Base-by-base conservation (phyloP, 2,888 invertebrate genomes). In the Cheilosia pagana region DNA sequence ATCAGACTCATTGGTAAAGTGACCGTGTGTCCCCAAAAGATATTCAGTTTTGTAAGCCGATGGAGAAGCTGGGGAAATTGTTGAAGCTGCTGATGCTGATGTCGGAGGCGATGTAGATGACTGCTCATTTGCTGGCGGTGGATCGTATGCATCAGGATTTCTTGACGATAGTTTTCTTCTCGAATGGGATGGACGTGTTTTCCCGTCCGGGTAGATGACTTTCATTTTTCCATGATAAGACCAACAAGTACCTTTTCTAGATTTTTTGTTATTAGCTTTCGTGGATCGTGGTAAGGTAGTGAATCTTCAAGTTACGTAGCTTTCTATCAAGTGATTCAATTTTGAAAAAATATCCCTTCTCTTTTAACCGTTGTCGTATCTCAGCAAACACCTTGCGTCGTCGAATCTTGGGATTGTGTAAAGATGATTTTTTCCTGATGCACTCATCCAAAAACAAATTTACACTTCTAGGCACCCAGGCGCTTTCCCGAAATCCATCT, bases 381-480 rank as follows among this genome's bases (percentile, higher is more conserved):
- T 57, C 57, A 0, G 78, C 23, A 10, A 83, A 83, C 16, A 79
- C 48, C 4, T 57, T 55, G 0, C 72, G 62, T 0, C 53, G 50
- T 1, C 67, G 50, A 4, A 79, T 43, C 7, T 60, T 68, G 0
- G 83, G 83, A 35, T 83, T 48, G 1, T 23, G 68, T 21, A 83
- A 43, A 1, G 62, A 72, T 8, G 16, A 7, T 52, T 63, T 83
- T 31, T 57, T 62, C 25, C 59, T 68, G 5, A 83, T 55, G n/a
- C 83, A 83, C 39, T 83, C 83, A 28, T 83, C 74, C 7, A 83
- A 31, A 45, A 83, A 83, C 0, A 70, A 14, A 23, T 79, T 74
- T 6, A 78, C 68, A 59, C 25, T 68, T 7, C 39, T 21, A 2
- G 63, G 45, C 28, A 74, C 68, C 83, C 83, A 83, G 10, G 41